Base-by-base conservation (phyloP, 2,888 invertebrate genomes). In the Zaprionus lineosus region DNA sequence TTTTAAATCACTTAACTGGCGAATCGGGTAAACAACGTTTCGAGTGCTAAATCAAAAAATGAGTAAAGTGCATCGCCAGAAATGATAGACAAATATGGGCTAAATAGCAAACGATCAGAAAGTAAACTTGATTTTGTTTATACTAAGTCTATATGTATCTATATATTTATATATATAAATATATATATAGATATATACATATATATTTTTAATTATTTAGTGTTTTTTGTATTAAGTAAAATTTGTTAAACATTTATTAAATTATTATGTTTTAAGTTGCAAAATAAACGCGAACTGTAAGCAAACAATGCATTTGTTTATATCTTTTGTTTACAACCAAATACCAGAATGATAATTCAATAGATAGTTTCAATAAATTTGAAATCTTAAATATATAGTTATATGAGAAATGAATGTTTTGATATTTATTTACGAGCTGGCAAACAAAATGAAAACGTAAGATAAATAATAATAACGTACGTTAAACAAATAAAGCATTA, bases 211-310 rank as follows among this genome's bases (percentile, higher is more conserved):
- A 81, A 81, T 81, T 76, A 77, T 82, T 77, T 79, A 79, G 86
- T 85, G 84, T 85, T 84, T 78, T 85, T 79, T 85, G 81, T 79
- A 85, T 72, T 84, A 79, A 86, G 81, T 84, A 70, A 79, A 86
- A 79, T 85, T 86, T 84, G 81, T 79, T 86, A 86, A 84, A 79
- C 86, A 83, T 85, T 78, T 78, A 85, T 78, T 78, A 85, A 85
- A 78, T 83, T 78, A 85, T 78, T 78, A 78, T 72, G 78, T 78
- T 78, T 83, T 85, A 78, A 78, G 86, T 82, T 78, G 84, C 78
- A 70, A 85, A 77, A 85, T 83, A 85, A 85, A 78, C 37, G 81
- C 79, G 57, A 83, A 85, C 55, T 72, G 85, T 83, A 78, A 83
- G 85, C 78, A 78, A 78, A 57, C 37, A 36, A 36, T 40, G 62